These are phyloP conservation scores for Lordiphosa clarofinis DNA, from an alignment of 1,140 invertebrate genomes.

Conservation along the genomic window DNA sequence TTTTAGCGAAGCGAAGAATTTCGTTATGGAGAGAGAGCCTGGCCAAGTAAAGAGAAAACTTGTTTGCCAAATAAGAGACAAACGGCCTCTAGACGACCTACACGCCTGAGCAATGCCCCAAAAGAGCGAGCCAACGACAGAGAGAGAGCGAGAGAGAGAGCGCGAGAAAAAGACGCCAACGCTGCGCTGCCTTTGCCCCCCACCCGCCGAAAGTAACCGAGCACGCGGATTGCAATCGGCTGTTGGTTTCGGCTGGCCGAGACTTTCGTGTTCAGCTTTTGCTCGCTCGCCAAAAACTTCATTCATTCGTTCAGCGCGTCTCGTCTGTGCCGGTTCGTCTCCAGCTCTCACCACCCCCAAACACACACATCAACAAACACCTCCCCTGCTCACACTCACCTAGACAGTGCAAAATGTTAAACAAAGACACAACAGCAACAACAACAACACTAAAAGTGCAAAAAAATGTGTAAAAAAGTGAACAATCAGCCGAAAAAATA, in stretches of 20 bases:
- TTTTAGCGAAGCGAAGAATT: slow-evolving; percentile 53
- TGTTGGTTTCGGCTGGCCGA: slow-evolving; percentile 13
- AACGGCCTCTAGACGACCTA: slow-evolving; percentile 80
- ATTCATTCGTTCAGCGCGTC: slow-evolving; percentile 70
- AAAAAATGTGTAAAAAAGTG: slow-evolving; percentile 31
- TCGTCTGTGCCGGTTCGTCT: slow-evolving; percentile 63
- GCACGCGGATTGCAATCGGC: slow-evolving; percentile 5
- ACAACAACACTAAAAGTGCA: slow-evolving; percentile 15
- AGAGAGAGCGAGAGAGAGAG: slow-evolving; percentile 11
- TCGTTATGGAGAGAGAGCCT: slow-evolving; percentile 28
- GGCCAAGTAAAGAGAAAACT: slow-evolving; percentile 26
- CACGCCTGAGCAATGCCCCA: slow-evolving; percentile 57
- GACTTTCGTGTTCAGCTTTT: slow-evolving; percentile 21
- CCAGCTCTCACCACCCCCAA: slow-evolving; percentile 20
- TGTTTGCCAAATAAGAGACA: slow-evolving; percentile 7
- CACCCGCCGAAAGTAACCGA: neutral
- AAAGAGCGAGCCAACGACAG: slow-evolving; percentile 9
- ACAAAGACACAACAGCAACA: slow-evolving; percentile 52
- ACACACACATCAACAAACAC: slow-evolving; percentile 9
- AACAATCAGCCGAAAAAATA: slow-evolving; percentile 32
- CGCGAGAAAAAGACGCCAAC: slow-evolving; percentile 9
- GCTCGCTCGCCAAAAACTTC: slow-evolving; percentile 53
- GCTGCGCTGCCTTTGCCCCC: slow-evolving; percentile 15
- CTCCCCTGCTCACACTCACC: slow-evolving; percentile 1
- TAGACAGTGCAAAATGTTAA: slow-evolving; percentile 48